These are phyloP conservation scores for Pseudobourletiella spinata DNA, from an alignment of 1,140 invertebrate genomes.

Conservation along the genomic window DNA sequence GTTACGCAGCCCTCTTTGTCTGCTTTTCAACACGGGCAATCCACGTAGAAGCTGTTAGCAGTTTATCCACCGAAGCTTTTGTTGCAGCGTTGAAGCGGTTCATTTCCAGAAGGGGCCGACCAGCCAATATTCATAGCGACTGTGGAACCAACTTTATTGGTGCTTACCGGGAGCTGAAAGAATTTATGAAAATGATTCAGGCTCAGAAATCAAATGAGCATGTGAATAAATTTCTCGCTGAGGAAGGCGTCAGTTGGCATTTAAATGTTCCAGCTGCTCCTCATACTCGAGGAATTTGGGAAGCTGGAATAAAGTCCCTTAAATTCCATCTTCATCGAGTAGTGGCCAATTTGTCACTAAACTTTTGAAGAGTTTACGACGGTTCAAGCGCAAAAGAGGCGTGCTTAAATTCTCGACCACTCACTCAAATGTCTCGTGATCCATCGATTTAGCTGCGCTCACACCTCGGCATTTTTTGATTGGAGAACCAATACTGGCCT, in stretches of 20 bases:
- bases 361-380: constrained; percentile 37
- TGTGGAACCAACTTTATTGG: constrained; percentile 43
- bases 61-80: constrained; percentile 41
- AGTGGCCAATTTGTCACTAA: neutral
- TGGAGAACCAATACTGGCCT: constrained; percentile 9
- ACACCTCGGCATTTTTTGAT: constrained; percentile 35
- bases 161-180: constrained; percentile 27
- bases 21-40: constrained; percentile 42
- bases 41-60: constrained; percentile 42
- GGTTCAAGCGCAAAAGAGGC: constrained; percentile 36
- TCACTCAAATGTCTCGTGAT: constrained; percentile 33
- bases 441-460: constrained; percentile 36
- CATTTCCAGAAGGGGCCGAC: constrained; percentile 36
- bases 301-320: constrained; percentile 22
- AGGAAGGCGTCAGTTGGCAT: constrained; percentile 19
- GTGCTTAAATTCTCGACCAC: constrained; percentile 37
- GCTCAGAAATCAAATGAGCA: neutral
- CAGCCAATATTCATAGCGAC: constrained; percentile 39
- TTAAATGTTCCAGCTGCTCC: constrained; percentile 37
- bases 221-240: neutral
- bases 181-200: neutral
- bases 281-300: constrained; percentile 37
- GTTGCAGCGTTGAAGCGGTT: constrained; percentile 41
- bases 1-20: constrained; percentile 43
- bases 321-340: constrained; percentile 16